Evolutionary conservation across 1,140 invertebrate genomes (phyloP), one percentile per base, ranked within the genome.

Genomic region (Lepidurus packardi): DNA sequence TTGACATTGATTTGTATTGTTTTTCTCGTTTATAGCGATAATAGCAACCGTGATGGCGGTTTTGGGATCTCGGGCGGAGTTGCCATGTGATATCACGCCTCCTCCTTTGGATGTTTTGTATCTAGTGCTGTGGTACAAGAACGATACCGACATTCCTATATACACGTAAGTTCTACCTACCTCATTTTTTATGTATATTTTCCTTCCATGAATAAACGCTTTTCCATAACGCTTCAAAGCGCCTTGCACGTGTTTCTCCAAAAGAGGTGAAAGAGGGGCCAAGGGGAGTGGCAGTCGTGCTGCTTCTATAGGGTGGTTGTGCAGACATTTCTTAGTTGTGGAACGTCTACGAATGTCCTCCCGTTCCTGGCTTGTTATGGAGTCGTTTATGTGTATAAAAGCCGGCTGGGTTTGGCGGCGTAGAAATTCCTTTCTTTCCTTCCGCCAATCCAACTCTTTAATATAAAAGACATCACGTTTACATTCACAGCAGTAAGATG

Each of bases 71-170:
- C 53, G 53, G 44, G 90, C 90, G 9, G 85, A 87, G 42, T 83
- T 91, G 34, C 90, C 90, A 0, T 91, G 90, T 82, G 89, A 91
- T 82, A 88, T 91, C 75, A 86, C 85, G 74, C 85, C 90, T 9
- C 88, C 89, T 6, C 84, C 85, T 11, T 88, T 88, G 80, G 88
- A 89, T 82, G 88, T 87, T 0, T 89, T 89, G 42, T 86, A 90
- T 42, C 85, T 91, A 43, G 89, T 91, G 53, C 87, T 91, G 21
- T 91, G 90, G 90, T 91, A 91, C 83, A 89, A 89, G 80, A 87
- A 87, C 81, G 89, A 90, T 78, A 79, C 78, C n/a, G 85, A 88
- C 77, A 88, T 85, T 4, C 88, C 89, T 13, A 90, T 91, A 81
- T 91, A 89, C 84, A 90, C 89, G 90, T 90, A 84, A 80, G 80